A percentile compares a stretch with the other conserved stretches of the same genome.
phyloP scores from a whole-genome alignment of 2,888 invertebrate species.

The Chymomyza caudatula region DNA sequence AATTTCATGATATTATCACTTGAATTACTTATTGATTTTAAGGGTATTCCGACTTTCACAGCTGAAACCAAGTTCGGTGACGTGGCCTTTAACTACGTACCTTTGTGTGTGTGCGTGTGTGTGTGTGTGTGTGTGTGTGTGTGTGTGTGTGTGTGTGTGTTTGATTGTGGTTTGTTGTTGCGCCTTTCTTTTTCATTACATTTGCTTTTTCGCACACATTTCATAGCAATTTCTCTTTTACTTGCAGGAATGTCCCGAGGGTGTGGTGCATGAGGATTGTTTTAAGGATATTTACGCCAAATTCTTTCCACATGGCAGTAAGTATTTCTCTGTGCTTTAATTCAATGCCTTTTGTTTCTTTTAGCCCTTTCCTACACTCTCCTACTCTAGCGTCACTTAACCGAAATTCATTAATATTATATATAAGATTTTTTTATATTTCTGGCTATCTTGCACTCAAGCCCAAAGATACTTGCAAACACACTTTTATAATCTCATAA shows the following conservation, averaged over 20 bases:
- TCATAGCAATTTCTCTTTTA: constrained; percentile 46
- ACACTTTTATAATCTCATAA: constrained; percentile 1
- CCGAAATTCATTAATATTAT: constrained; percentile 43
- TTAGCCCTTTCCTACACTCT: neutral
- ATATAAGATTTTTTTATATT: neutral
- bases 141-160: too few species aligned
- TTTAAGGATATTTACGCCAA: constrained; percentile 99
- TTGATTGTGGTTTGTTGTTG: neutral
- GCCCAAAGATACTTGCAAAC: neutral
- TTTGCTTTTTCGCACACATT: constrained; percentile 25
- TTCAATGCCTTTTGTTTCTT: constrained; percentile 3
- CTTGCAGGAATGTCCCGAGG: constrained; percentile 97
- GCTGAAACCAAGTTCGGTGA: too few species aligned
- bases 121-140: too few species aligned
- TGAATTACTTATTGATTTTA: too few species aligned
- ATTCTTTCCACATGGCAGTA: constrained; percentile 99
- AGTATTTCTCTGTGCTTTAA: constrained; percentile 79
- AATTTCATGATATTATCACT: too few species aligned
- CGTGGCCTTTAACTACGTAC: too few species aligned
- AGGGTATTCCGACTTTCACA: too few species aligned
- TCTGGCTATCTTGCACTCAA: neutral
- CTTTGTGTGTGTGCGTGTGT: too few species aligned
- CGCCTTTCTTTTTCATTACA: constrained; percentile 11
- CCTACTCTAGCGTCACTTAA: constrained; percentile 39
- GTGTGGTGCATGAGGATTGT: constrained; percentile 96